phyloP scores from a whole-genome alignment of 2,888 invertebrate species.

The Orthosia gothica region DNA sequence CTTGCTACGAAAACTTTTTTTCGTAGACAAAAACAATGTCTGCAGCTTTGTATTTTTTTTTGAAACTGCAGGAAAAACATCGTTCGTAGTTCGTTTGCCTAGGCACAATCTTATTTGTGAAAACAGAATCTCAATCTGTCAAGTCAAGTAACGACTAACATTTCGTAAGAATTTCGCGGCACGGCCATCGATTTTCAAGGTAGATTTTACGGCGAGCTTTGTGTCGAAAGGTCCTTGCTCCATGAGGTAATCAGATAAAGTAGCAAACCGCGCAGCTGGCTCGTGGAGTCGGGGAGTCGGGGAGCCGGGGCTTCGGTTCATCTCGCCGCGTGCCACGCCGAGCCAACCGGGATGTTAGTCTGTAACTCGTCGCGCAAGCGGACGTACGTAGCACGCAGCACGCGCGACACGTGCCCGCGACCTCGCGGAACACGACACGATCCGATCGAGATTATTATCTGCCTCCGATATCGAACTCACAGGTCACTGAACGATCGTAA shows the following conservation, averaged over 20 bases:
- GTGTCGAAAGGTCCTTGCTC: conserved; percentile 90
- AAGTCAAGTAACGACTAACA: conserved; percentile 63
- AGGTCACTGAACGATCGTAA: conserved; percentile 75
- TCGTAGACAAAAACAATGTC: conserved; percentile 8
- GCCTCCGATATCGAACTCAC: conserved; percentile 68
- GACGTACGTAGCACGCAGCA: conserved; percentile 79
- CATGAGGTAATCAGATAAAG: conserved; percentile 89
- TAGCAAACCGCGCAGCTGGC: conserved; percentile 81
- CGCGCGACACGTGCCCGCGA: conserved; percentile 68
- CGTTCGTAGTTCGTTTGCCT: conserved; percentile 18
- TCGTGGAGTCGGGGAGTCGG: conserved; percentile 58
- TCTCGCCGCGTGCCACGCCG: conserved; percentile 77
- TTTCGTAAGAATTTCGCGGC: conserved; percentile 84
- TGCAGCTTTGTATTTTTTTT: background rate
- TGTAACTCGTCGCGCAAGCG: conserved; percentile 85
- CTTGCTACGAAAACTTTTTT: conserved; percentile 22
- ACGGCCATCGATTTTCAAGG: conserved; percentile 85
- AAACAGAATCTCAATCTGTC: conserved; percentile 57
- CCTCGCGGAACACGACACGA: conserved; percentile 68
- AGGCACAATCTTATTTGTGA: conserved; percentile 43
- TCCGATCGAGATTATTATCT: conserved; percentile 68
- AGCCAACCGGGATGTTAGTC: conserved; percentile 81
- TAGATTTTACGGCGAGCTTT: conserved; percentile 88
- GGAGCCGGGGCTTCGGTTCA: conserved; percentile 76
- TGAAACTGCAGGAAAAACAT: conserved; percentile 5